A percentile compares a stretch with the other conserved stretches of the same genome.
These are phyloP conservation scores for Drosophila santomea DNA, from an alignment of 1,140 invertebrate genomes.

Conservation along the genomic window DNA sequence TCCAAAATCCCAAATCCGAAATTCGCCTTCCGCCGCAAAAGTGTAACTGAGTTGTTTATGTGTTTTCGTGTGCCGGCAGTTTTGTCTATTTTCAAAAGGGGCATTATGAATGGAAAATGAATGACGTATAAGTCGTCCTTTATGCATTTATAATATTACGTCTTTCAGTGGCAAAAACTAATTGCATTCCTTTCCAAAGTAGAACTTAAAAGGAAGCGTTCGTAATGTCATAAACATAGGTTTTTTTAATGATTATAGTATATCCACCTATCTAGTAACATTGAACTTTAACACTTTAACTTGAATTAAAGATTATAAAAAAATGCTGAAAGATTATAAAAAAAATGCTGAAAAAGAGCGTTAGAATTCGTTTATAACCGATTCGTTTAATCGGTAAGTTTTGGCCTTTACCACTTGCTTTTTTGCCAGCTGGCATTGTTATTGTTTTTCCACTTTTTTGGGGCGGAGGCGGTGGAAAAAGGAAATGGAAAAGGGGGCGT, in stretches of 20 bases:
- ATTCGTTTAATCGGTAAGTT: background rate
- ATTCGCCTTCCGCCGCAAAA: constrained; percentile 39
- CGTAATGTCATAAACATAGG: no score
- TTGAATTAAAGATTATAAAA: no score
- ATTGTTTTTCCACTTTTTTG: constrained; percentile 10
- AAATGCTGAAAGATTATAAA: background rate
- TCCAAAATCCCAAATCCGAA: no score
- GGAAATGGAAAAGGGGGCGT: constrained; percentile 4
- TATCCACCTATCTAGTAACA: no score
- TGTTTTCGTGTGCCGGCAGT: constrained; percentile 50
- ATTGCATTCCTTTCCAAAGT: no score
- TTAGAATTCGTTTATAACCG: constrained; percentile 1
- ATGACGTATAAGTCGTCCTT: no score
- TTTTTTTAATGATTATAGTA: no score
- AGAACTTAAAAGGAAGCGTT: no score
- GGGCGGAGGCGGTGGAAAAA: background rate
- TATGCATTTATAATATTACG: no score
- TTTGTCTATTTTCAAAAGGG: constrained; percentile 32
- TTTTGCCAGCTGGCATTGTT: constrained; percentile 26
- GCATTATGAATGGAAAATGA: constrained; percentile 1
- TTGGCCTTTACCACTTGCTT: constrained; percentile 8
- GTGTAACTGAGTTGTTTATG: constrained; percentile 81
- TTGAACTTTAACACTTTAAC: no score
- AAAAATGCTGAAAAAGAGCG: background rate
- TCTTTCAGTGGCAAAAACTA: no score